phyloP scores from a whole-genome alignment of 1,140 invertebrate genomes.

The Diorhabda elongata region DNA sequence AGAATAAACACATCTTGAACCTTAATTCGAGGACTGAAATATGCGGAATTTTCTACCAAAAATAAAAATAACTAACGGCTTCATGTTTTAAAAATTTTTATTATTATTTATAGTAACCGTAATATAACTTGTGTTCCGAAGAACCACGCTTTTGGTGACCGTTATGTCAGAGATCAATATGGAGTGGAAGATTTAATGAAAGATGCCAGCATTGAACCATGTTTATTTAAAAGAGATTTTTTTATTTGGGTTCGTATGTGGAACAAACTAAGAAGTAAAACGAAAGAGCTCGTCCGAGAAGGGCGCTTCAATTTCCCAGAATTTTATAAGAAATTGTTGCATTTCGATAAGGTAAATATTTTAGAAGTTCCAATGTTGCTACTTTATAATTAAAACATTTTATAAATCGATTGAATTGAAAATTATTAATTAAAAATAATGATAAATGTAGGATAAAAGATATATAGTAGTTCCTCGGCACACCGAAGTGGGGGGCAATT shows the following conservation, averaged over 20 bases:
- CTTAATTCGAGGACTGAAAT: no score
- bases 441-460: no score
- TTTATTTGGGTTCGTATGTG: constrained; percentile 46
- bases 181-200: constrained; percentile 48
- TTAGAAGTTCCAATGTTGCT: neutral
- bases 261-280: constrained; percentile 47
- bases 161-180: constrained; percentile 44
- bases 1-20: no score
- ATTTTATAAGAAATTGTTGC: constrained; percentile 48
- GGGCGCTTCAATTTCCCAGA: constrained; percentile 41
- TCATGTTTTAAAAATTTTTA: neutral
- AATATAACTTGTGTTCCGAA: constrained; percentile 49
- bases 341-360: constrained; percentile 44
- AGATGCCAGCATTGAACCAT: constrained; percentile 40
- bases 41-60: no score
- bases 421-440: no score
- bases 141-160: constrained; percentile 49
- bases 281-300: constrained; percentile 43
- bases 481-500: no score
- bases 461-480: no score
- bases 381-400: no score
- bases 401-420: no score
- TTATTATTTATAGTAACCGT: constrained; percentile 41
- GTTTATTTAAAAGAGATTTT: constrained; percentile 34
- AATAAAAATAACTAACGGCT: no score